Percentiles rank a stretch among this genome's conserved stretches.
These are phyloP conservation scores for Phyto melanocephala DNA, from an alignment of 2,888 invertebrate species.

Conservation along the genomic window DNA sequence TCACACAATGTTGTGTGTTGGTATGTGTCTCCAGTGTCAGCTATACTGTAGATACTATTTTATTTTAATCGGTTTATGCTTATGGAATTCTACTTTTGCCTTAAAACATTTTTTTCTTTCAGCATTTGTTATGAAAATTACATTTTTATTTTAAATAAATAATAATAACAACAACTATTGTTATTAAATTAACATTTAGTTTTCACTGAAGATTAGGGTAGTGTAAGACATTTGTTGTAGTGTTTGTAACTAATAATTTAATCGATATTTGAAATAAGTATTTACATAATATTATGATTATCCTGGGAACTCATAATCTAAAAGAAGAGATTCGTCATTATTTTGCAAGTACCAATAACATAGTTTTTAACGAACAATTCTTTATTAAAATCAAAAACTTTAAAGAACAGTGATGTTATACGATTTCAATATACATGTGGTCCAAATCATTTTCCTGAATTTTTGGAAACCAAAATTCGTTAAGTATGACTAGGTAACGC, in stretches of 20 bases:
- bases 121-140: neutral
- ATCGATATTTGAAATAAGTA: too few species aligned
- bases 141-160: neutral
- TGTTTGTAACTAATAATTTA: neutral
- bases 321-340: too few species aligned
- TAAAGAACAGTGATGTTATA: too few species aligned
- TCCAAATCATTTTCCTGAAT: too few species aligned
- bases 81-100: constrained; percentile 21
- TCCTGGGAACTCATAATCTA: too few species aligned
- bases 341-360: too few species aligned
- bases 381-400: too few species aligned
- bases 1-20: neutral
- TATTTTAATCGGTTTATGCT: constrained; percentile 55
- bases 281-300: too few species aligned
- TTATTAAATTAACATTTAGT: constrained; percentile 5
- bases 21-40: neutral
- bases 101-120: neutral
- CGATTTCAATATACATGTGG: too few species aligned
- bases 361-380: too few species aligned
- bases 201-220: neutral
- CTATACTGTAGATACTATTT: constrained; percentile 16
- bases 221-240: neutral
- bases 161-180: neutral
- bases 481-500: too few species aligned
- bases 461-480: too few species aligned